Evolutionary conservation across 2,888 invertebrate genomes (phyloP), one percentile per base, ranked within the genome.

Genomic region (Calameuta pallipes): DNA sequence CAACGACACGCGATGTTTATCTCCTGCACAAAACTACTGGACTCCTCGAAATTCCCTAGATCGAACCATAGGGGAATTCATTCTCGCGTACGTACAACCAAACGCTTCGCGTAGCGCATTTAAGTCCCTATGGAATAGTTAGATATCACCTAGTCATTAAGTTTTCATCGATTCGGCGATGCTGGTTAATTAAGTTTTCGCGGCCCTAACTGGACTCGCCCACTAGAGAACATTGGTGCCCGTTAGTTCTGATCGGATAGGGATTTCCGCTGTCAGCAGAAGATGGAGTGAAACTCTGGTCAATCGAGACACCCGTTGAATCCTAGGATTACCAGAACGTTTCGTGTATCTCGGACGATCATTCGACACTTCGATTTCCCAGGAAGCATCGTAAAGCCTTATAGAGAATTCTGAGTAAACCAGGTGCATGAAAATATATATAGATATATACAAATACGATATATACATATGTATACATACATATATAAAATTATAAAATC

Each of bases 261-360:
- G 90, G 91, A 91, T 91, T 91, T 89, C 86, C 86, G 89, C 90
- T 91, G 91, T 91, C 91, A 91, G 87, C 91, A 86, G 78, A 91
- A 91, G 91, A 91, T 90, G 89, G 91, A 91, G 91, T 91, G 91
- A 90, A 91, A 89, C 87, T 85, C 85, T 88, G 89, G 83, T 84
- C 87, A 90, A 86, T 85, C 86, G 89, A 90, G 91, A 91, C 91
- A 90, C 85, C 82, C 88, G 90, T 81, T 89, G 90, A 91, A 89
- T 89, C 89, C 87, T 77, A 80, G 89, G 89, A 90, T 90, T 90
- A 89, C 89, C 87, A 83, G 83, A 71, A n/a, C 77, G 79, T 77
- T 80, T 76, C 74, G 76, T 74, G 78, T 85, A 85, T 85, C 82
- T 81, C 83, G 74, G 75, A 69, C 78, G 80, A 82, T 83, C 81